Percentiles rank a stretch among this genome's conserved stretches.
These are phyloP conservation scores for Drosophila maculinotata DNA, from an alignment of 2,888 invertebrate genomes.

Conservation along the genomic window DNA sequence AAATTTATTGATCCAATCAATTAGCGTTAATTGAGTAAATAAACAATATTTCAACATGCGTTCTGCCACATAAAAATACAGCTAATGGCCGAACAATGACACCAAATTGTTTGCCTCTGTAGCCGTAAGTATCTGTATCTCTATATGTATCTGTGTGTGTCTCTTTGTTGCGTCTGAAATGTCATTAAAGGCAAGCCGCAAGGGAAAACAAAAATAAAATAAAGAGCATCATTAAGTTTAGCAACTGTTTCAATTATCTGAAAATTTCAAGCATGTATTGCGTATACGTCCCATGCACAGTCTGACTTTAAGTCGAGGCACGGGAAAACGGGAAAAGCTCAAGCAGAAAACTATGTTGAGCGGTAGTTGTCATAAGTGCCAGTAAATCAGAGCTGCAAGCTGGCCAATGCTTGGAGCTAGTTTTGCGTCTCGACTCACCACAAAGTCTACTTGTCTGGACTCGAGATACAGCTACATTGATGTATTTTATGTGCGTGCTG, in stretches of 20 bases:
- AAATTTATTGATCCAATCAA: slow-evolving; percentile 76
- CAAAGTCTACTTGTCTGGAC: slow-evolving; percentile 57
- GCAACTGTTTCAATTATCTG: slow-evolving; percentile 44
- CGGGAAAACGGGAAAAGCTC: slow-evolving; percentile 24
- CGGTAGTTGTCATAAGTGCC: slow-evolving; percentile 64
- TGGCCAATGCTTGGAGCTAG: slow-evolving; percentile 40
- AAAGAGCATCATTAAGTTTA: slow-evolving; percentile 53
- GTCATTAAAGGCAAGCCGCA: slow-evolving; percentile 26
- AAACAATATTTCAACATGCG: slow-evolving; percentile 67
- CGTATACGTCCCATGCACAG: no score
- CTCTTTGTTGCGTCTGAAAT: slow-evolving; percentile 15
- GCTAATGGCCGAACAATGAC: slow-evolving; percentile 52
- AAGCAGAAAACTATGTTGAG: slow-evolving; percentile 23
- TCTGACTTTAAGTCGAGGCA: slow-evolving; percentile 29
- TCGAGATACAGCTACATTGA: slow-evolving; percentile 58
- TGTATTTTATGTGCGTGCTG: slow-evolving; percentile 66
- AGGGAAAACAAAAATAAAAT: slow-evolving; percentile 28
- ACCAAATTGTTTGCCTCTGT: slow-evolving; percentile 37
- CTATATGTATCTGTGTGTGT: neutral
- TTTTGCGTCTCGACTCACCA: slow-evolving; percentile 42
- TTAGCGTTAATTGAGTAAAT: slow-evolving; percentile 77
- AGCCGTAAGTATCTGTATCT: slow-evolving; percentile 7
- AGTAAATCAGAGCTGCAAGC: slow-evolving; percentile 72
- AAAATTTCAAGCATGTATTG: slow-evolving; percentile 33
- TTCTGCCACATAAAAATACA: slow-evolving; percentile 56